A percentile compares a stretch with the other conserved stretches of the same genome.
Conservation (phyloP, 2,797 vertebrate genomes). For the Clarias platycephalus region DNA sequence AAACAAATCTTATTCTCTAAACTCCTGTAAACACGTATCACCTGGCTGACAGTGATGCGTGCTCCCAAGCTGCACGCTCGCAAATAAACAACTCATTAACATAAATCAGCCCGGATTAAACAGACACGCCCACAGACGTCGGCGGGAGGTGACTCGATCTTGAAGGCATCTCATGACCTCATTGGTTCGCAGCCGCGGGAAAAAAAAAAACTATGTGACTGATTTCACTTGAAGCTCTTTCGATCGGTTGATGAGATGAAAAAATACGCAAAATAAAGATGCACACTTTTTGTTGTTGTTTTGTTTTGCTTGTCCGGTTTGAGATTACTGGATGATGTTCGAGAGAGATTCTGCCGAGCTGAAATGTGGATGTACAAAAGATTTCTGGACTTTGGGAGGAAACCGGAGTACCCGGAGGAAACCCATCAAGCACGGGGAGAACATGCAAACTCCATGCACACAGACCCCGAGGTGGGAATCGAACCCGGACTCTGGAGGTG, state of each 20-base stretch:
- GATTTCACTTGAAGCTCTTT: not conserved
- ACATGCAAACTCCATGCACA: no score
- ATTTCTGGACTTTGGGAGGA: no score
- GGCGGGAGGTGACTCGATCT: not conserved
- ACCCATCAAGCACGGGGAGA: no score
- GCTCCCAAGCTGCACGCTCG: constrained; percentile 36
- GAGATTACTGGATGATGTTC: not conserved
- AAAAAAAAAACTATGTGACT: not conserved
- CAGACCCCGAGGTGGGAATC: no score
- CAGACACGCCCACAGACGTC: not conserved
- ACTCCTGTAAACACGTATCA: no score
- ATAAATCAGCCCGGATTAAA: not conserved
- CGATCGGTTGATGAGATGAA: not conserved
- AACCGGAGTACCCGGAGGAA: no score
- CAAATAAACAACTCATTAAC: constrained; percentile 27
- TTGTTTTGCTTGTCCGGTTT: no score
- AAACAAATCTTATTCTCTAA: no score
- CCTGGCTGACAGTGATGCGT: constrained; percentile 48
- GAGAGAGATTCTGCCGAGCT: not conserved
- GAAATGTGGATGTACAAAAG: not conserved
- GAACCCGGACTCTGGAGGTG: no score
- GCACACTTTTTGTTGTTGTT: not conserved
- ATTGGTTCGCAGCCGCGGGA: no score
- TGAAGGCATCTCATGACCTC: not conserved
- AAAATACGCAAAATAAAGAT: not conserved